Evolutionary conservation across 2,888 invertebrate genomes (phyloP).

Genomic region (Yponomeuta cagnagella): DNA sequence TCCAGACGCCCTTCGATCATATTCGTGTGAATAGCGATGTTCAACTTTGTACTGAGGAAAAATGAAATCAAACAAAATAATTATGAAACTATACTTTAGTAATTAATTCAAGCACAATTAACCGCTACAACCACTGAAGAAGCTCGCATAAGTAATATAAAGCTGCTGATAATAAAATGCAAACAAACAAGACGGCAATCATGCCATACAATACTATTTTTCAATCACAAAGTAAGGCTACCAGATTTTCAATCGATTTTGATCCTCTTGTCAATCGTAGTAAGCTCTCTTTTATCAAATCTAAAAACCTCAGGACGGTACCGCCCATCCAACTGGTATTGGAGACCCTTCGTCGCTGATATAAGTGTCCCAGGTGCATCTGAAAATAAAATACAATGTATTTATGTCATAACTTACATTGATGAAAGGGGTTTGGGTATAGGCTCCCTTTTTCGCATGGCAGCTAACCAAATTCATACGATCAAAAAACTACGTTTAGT

Average conservation of each 20-base stretch:
- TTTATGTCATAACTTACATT: too few species aligned
- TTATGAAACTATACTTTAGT: neutral
- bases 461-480: too few species aligned
- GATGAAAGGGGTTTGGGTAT: too few species aligned
- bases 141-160: neutral
- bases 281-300: neutral
- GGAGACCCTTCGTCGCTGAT: conserved; percentile 69
- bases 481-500: too few species aligned
- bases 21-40: too few species aligned
- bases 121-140: neutral
- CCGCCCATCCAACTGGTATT: conserved; percentile 84
- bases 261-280: neutral
- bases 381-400: conserved; percentile 40
- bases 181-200: neutral
- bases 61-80: neutral
- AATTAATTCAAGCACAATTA: neutral
- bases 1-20: too few species aligned
- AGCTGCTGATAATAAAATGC: neutral
- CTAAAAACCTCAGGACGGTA: conserved; percentile 55
- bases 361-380: conserved; percentile 67
- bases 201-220: neutral
- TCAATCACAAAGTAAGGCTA: neutral
- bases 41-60: too few species aligned
- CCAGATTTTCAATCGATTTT: neutral
- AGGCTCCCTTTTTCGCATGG: too few species aligned